phyloP scores from a whole-genome alignment of 2,113 vertebrate genomes.

The Enhydra lutris region DNA sequence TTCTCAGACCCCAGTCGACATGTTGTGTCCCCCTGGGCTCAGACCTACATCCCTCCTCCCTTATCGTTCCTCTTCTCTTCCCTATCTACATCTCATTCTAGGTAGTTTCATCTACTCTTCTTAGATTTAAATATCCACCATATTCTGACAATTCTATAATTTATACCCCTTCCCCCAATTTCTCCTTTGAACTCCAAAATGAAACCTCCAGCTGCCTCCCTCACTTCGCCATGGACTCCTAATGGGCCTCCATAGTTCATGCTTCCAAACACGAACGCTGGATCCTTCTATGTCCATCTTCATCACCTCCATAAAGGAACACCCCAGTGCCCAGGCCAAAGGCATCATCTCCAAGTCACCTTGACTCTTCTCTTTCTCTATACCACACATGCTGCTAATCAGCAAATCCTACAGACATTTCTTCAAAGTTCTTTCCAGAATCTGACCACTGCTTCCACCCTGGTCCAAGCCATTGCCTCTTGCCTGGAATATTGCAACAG shows the following conservation, averaged over 20 bases:
- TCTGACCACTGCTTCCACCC: neutral
- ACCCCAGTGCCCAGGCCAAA: neutral
- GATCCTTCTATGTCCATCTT: neutral
- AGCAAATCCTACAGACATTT: neutral
- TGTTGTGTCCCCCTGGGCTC: neutral
- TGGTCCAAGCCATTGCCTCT: fast-evolving
- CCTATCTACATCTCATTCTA: no score
- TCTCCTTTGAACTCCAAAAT: neutral
- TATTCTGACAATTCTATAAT: neutral
- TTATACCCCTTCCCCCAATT: no score
- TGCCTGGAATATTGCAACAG: neutral
- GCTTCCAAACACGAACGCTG: fast-evolving
- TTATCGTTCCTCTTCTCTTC: neutral
- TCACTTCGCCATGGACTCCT: neutral
- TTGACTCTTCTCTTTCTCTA: neutral
- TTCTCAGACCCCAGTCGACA: neutral
- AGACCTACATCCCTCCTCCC: no score
- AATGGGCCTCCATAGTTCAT: fast-evolving
- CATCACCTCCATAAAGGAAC: neutral
- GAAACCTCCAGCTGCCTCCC: no score
- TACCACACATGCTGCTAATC: neutral
- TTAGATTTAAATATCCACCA: neutral
- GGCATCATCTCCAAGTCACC: neutral
- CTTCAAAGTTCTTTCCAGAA: neutral
- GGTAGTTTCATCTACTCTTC: neutral